Evolutionary conservation across 2,888 invertebrate species (phyloP).

Genomic region (Drosophila hawaiiensis): DNA sequence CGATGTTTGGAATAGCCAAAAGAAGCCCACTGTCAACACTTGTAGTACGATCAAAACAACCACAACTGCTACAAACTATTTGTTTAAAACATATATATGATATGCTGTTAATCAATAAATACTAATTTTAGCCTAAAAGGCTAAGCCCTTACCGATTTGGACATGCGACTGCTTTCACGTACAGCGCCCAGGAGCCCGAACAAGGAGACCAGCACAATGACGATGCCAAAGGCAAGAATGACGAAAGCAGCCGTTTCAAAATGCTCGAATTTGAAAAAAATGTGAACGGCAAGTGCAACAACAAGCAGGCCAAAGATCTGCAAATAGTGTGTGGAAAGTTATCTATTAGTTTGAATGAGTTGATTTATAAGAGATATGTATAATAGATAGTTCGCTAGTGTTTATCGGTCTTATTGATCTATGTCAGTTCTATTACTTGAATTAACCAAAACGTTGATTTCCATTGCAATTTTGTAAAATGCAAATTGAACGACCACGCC

Average conservation of each 20-base stretch:
- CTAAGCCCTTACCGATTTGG: slow-evolving; percentile 68
- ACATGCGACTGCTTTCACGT: slow-evolving; percentile 75
- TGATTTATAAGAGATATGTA: not conserved
- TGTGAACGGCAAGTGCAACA: slow-evolving; percentile 67
- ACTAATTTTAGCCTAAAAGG: too few relatives aligned
- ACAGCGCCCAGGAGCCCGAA: slow-evolving; percentile 74
- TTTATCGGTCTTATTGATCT: slow-evolving; percentile 17
- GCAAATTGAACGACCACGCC: slow-evolving; percentile 10
- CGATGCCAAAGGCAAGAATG: slow-evolving; percentile 69
- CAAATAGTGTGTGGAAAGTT: slow-evolving; percentile 9
- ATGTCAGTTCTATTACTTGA: not conserved
- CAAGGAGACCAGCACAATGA: slow-evolving; percentile 61
- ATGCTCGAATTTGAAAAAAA: slow-evolving; percentile 71
- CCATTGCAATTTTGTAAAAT: slow-evolving; percentile 39
- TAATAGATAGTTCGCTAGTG: not conserved
- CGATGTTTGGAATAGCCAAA: slow-evolving; percentile 78
- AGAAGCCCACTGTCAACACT: slow-evolving; percentile 73
- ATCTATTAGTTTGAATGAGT: slow-evolving; percentile 14
- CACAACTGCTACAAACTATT: slow-evolving; percentile 71
- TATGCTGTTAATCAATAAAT: not conserved
- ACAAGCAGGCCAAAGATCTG: slow-evolving; percentile 74
- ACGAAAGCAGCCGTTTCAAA: slow-evolving; percentile 74
- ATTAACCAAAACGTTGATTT: not conserved
- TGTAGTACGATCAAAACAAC: slow-evolving; percentile 71
- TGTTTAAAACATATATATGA: not conserved